Evolutionary conservation across 2,113 vertebrate species (phyloP), one percentile per base, ranked within the genome.

Genomic region (Vimba vimba): DNA sequence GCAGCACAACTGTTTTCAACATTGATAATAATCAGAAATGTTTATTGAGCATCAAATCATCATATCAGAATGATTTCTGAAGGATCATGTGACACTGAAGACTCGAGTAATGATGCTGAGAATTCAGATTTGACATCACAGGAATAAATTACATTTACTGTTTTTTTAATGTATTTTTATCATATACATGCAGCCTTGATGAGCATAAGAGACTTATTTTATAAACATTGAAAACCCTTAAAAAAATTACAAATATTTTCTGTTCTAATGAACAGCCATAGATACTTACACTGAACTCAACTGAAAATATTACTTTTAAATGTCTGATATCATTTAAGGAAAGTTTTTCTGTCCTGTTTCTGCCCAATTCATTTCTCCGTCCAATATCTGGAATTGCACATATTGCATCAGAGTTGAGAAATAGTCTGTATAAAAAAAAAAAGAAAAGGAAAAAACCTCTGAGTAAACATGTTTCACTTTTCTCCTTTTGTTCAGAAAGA

Each of bases 391-490:
- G 23, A 45, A 25, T 64, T 79, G 78, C 57, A 79, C 15, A 79
- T 64, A 64, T 64, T 25, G 60, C 60, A 79, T 79, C 78, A 64
- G 33, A 43, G 45, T 62, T 79, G 57, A 62, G 78, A 79, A 79
- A 79, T 62, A 47, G 39, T 39, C 6, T 4, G 6, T 15, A 25
- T 36, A 8, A 13, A 19, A 23, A 33, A 36, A 45, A 73, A 12
- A 39, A 25, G 2, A 12, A 5, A 21, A 23, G 1, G 17, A 52
- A 45, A n/a, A 27, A 13, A 43, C 19, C 4, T 33, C 17, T 12
- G 8, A 77, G 15, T 23, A 77, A 59, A 79, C 27, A 79, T 12
- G 21, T 59, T 78, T 17, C 12, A 47, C 23, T 43, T 17, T 43
- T 43, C 6, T 23, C 13, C 4, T 75, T 27, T 79, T 62, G 13